Conservation (phyloP, 30 jellyfish, hydroid and myxozoan genomes). For the Cassiopea xamachana region DNA sequence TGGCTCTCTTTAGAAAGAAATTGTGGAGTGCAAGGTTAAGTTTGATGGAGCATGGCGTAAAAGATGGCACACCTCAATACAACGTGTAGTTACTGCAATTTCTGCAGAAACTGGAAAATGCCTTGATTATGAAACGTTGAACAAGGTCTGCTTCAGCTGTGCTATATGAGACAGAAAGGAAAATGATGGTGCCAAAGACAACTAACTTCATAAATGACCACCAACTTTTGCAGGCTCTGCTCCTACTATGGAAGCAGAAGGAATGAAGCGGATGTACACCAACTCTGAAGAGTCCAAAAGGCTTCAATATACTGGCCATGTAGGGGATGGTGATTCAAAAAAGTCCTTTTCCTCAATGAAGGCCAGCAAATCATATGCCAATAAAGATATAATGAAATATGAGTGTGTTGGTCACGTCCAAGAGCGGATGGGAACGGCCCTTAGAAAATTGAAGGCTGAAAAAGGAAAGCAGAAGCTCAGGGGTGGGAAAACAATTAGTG, state of each 20-base stretch:
- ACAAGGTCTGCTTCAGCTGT: slow-evolving; percentile 31
- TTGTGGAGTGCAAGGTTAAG: slow-evolving; percentile 33
- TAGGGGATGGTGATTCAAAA: slow-evolving; percentile 30
- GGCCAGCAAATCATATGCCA: slow-evolving; percentile 9
- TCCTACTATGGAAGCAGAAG: slow-evolving; percentile 63
- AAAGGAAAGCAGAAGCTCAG: not conserved
- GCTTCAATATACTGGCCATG: slow-evolving; percentile 44
- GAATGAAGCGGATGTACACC: slow-evolving; percentile 7
- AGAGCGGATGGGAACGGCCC: slow-evolving; percentile 51
- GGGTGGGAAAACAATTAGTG: slow-evolving; percentile 62
- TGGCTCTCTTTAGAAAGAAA: not conserved
- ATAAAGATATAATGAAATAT: slow-evolving; percentile 13
- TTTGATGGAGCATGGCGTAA: slow-evolving; percentile 63
- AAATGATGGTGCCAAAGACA: slow-evolving; percentile 14
- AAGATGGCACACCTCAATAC: slow-evolving; percentile 31
- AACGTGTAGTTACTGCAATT: slow-evolving; percentile 51
- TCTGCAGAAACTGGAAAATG: slow-evolving; percentile 36
- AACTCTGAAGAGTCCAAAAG: slow-evolving; percentile 2
- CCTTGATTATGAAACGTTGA: slow-evolving; percentile 28
- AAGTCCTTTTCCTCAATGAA: slow-evolving; percentile 8
- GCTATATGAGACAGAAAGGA: not conserved
- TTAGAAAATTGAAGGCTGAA: slow-evolving; percentile 25
- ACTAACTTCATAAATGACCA: slow-evolving; percentile 35
- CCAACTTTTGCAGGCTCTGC: slow-evolving; percentile 42
- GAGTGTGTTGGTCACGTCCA: slow-evolving; percentile 49